Base-by-base conservation (phyloP, 2,113 vertebrate genomes). In the Panthera leo region DNA sequence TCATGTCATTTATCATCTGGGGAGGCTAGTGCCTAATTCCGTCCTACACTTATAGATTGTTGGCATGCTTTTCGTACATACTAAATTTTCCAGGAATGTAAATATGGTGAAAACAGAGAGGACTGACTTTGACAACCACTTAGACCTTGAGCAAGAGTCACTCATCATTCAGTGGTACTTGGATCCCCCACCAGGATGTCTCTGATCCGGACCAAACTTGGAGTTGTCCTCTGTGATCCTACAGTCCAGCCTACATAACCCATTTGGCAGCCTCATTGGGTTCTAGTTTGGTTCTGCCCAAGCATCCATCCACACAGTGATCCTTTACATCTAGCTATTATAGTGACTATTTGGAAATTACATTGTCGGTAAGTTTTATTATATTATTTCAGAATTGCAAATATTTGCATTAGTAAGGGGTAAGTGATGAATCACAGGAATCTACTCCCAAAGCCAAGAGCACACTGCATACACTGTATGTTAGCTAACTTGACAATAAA, bases 261-360 rank as follows among this genome's bases (percentile, higher is more conserved):
- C n/a, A 29, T 7, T 2, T 4, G 1, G 0, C 18, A 25, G 8
- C 58, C 31, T 75, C 16, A 4, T 5, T 3, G 23, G 73, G 23
- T 31, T n/a, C 89, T n/a, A 25, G 83, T 7, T 45, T 4, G 5
- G 29, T 73, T 42, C 71, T 63, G 27, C 11, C n/a, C 39, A 83
- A 51, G 25, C 21, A 34, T 34, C 21, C 6, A 39, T 27, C 68
- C 11, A 63, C 12, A 14, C 7, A 27, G 34, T 45, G 71, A 27
- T 86, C 83, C 51, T 91, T 89, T 75, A n/a, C 2, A 4, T 65
- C 14, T 65, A 89, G 45, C 45, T 19, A 78, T 45, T 12, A 51
- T 8, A 21, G 13, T 36, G 27, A 82, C 51, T 39, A 61, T 91
- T 87, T 82, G 10, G 29, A 82, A 98, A 61, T 75, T 39, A 45